Evolutionary conservation across 2,113 vertebrate genomes (phyloP).

Genomic region (Strigops habroptila): DNA sequence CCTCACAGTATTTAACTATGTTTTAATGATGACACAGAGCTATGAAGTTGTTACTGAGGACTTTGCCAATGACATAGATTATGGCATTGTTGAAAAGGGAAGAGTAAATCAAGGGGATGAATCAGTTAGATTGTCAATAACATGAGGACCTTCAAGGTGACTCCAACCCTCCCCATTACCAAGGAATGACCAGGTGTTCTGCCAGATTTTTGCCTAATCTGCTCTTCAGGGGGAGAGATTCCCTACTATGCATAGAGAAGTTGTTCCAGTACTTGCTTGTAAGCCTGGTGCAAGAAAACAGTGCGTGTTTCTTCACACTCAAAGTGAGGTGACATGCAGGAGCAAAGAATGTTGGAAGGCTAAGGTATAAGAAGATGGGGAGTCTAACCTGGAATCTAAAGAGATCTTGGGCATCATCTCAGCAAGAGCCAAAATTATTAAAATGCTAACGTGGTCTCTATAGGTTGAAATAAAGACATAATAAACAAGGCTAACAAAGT

Average conservation of each 20-base stretch:
- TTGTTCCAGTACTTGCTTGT: not conserved
- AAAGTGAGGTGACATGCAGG: not conserved
- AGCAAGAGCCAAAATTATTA: not conserved
- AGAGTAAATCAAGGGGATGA: not conserved
- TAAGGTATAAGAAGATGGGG: not conserved
- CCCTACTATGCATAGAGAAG: not conserved
- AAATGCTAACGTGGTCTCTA: not conserved
- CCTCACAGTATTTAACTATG: not conserved
- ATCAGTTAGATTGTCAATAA: not conserved
- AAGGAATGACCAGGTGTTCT: not conserved
- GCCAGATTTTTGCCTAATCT: not conserved
- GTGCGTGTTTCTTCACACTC: not conserved
- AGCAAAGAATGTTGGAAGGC: not conserved
- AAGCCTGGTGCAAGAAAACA: not conserved
- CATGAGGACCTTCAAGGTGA: not conserved
- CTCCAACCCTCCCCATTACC: not conserved
- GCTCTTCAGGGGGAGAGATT: not conserved
- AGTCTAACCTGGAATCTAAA: not conserved
- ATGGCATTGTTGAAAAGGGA: not conserved
- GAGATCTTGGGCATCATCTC: not conserved
- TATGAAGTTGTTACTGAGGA: not conserved
- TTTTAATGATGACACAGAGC: not conserved
- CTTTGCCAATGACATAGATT: not conserved
- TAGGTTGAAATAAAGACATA: not conserved
- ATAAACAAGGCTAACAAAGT: not conserved